Evolutionary conservation across 37 sponge, comb jelly and placozoan genomes (phyloP).

Genomic region (Tethya wilhelma): DNA sequence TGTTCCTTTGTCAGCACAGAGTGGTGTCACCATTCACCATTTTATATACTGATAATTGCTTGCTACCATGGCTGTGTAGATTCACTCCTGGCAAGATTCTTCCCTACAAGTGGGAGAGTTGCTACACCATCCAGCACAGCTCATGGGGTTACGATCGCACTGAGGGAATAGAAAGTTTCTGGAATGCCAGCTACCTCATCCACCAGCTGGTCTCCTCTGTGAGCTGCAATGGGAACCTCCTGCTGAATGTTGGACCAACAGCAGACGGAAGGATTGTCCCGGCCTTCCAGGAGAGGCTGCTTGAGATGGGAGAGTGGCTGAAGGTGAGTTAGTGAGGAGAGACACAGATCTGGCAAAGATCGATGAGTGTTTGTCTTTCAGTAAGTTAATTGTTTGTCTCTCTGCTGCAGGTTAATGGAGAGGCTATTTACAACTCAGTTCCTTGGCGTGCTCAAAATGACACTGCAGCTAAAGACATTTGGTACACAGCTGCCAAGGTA

Average conservation of each 20-base stretch:
- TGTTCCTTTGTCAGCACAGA: neutral
- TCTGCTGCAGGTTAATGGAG: constrained; percentile 67
- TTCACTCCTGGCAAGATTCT: constrained; percentile 54
- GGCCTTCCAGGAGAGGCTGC: constrained; percentile 75
- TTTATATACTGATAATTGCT: neutral
- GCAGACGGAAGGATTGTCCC: constrained; percentile 79
- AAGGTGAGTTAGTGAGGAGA: constrained; percentile 26
- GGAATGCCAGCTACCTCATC: constrained; percentile 37
- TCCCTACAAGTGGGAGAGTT: constrained; percentile 77
- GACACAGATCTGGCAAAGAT: neutral
- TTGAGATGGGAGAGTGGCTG: constrained; percentile 82
- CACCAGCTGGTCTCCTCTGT: constrained; percentile 69
- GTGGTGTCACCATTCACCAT: neutral
- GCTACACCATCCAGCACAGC: constrained; percentile 70
- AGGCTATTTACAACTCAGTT: constrained; percentile 68
- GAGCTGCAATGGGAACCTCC: constrained; percentile 76
- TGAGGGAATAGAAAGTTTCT: constrained; percentile 26
- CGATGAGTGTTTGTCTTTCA: neutral
- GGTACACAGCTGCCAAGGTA: constrained; percentile 77
- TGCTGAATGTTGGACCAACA: constrained; percentile 85
- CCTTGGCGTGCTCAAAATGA: constrained; percentile 81
- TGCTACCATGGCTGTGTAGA: constrained; percentile 33
- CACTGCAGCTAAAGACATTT: constrained; percentile 46
- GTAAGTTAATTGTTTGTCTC: neutral
- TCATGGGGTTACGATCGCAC: constrained; percentile 86